phyloP scores from a whole-genome alignment of 64 coral and sea anemone genomes.

The Anthopleura sola region DNA sequence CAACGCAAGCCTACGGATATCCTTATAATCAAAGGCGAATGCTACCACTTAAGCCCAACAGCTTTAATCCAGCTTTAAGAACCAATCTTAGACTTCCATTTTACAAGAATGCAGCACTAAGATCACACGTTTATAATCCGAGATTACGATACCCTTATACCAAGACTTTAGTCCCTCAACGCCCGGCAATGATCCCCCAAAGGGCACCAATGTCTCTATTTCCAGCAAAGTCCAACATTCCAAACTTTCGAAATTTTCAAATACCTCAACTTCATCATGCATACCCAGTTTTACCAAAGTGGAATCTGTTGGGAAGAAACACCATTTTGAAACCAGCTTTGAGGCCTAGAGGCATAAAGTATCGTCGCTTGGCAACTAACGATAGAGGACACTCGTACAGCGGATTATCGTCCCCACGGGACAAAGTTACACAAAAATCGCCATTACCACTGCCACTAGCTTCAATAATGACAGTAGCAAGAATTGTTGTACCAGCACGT shows the following conservation, averaged over 20 bases:
- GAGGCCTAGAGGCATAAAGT: background rate
- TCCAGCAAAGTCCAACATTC: background rate
- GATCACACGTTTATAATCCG: background rate
- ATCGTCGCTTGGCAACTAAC: background rate
- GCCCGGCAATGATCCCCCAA: background rate
- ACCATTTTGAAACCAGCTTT: background rate
- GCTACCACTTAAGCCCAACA: background rate
- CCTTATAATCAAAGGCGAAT: slow-evolving; percentile 4
- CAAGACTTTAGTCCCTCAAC: background rate
- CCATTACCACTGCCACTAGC: background rate
- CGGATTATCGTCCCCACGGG: background rate
- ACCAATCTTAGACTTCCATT: background rate
- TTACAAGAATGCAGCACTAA: background rate
- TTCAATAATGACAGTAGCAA: slow-evolving; percentile 1
- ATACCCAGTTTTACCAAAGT: background rate
- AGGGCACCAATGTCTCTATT: background rate
- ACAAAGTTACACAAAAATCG: background rate
- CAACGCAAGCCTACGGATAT: background rate
- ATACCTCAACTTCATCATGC: background rate
- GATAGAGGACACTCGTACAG: background rate
- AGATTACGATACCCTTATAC: background rate
- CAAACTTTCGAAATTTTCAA: background rate
- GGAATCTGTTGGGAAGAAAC: background rate
- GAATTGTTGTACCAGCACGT: background rate
- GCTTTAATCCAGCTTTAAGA: background rate